phyloP scores from a whole-genome alignment of 1,140 invertebrate genomes.

The Calliphora vicina region DNA sequence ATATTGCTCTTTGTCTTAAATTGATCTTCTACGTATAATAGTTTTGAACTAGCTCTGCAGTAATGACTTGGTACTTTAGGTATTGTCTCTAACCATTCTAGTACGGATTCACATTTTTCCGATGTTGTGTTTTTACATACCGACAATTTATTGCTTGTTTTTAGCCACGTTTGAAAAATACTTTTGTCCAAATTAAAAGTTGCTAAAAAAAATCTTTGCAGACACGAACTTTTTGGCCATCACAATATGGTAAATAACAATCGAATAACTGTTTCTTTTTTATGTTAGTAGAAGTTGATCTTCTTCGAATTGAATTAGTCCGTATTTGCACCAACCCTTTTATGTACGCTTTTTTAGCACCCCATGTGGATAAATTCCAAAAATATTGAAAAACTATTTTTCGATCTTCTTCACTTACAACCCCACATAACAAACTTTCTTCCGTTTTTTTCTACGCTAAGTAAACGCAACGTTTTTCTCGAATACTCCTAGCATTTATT shows the following conservation, averaged over 20 bases:
- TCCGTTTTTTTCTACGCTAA: too few relatives aligned
- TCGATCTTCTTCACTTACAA: not conserved
- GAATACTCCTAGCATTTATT: too few relatives aligned
- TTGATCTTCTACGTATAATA: not conserved
- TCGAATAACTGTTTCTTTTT: too few relatives aligned
- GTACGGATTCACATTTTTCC: too few relatives aligned
- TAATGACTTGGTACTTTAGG: constrained; percentile 25
- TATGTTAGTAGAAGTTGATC: too few relatives aligned
- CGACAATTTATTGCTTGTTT: not conserved
- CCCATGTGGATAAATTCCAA: too few relatives aligned
- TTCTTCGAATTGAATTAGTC: too few relatives aligned
- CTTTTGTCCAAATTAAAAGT: not conserved
- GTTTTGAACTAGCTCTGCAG: not conserved
- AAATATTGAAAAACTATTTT: not conserved
- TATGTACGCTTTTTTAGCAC: too few relatives aligned
- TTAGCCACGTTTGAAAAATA: not conserved
- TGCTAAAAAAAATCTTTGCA: not conserved
- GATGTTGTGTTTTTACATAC: too few relatives aligned
- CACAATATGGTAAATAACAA: not conserved
- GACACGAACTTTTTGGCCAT: not conserved
- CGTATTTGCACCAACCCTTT: too few relatives aligned
- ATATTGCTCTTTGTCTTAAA: too few relatives aligned
- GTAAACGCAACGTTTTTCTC: too few relatives aligned
- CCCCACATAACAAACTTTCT: not conserved
- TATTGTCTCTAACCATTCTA: not conserved